Percentiles rank a stretch among this genome's conserved stretches.
These are phyloP conservation scores for Hypercompe scribonia DNA, from an alignment of 2,888 invertebrate genomes.

Conservation along the genomic window DNA sequence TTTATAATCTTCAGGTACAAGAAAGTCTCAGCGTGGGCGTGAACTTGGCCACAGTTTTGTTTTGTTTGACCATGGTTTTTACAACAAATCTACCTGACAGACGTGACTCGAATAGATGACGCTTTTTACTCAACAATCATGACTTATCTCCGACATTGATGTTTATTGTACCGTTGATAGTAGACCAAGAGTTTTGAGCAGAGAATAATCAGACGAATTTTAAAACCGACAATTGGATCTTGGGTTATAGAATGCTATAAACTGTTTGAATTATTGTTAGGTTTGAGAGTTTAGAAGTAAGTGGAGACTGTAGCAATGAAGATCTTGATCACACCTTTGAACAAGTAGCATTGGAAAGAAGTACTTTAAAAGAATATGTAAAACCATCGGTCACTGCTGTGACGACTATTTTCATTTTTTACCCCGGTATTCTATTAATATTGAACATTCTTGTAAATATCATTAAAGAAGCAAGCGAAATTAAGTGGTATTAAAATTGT, in stretches of 20 bases:
- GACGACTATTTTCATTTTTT: too few species aligned
- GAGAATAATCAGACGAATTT: constrained; percentile 4
- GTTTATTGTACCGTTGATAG: constrained; percentile 9
- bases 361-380: neutral
- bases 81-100: constrained; percentile 9
- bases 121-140: constrained; percentile 16
- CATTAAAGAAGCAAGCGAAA: too few species aligned
- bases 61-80: constrained; percentile 23
- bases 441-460: too few species aligned
- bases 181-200: neutral
- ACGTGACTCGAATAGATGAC: constrained; percentile 23
- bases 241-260: neutral
- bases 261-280: neutral
- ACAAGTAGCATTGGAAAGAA: neutral
- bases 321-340: neutral
- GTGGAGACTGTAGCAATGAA: neutral
- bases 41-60: constrained; percentile 15
- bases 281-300: neutral
- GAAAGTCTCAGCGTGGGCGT: constrained; percentile 16
- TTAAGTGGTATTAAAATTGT: too few species aligned
- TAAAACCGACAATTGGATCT: neutral
- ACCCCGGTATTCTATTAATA: too few species aligned
- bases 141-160: constrained; percentile 10
- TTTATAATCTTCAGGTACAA: neutral
- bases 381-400: neutral